Evolutionary conservation across 2,888 invertebrate genomes (phyloP).

Genomic region (Cotesia congregata): DNA sequence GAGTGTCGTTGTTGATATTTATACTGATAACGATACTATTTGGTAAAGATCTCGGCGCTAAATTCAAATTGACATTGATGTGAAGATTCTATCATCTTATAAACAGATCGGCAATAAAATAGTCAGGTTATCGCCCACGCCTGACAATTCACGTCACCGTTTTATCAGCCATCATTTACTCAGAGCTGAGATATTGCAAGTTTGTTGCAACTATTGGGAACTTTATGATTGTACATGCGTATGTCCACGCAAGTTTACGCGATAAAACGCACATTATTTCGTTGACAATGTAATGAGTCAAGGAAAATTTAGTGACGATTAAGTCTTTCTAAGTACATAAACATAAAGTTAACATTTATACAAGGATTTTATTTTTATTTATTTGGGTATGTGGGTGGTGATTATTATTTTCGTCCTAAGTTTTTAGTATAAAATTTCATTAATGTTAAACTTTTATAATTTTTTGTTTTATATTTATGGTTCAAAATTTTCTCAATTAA

Average conservation of each 20-base stretch:
- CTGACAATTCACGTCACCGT: constrained; percentile 19
- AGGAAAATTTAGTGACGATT: neutral
- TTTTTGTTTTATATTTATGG: too few relatives aligned
- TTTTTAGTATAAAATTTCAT: neutral
- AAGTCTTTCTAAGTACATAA: neutral
- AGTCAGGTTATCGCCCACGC: constrained; percentile 31
- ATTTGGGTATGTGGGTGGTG: neutral
- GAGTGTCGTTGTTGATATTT: neutral
- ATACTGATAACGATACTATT: neutral
- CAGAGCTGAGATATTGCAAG: neutral
- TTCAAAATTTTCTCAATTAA: too few relatives aligned
- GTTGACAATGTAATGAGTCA: neutral
- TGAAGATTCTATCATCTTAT: constrained; percentile 1
- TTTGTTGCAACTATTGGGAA: neutral
- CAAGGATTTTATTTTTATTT: neutral
- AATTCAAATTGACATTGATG: neutral
- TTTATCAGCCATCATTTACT: neutral
- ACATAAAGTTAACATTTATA: neutral
- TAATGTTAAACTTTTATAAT: too few relatives aligned
- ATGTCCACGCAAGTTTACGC: neutral
- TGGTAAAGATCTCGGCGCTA: neutral
- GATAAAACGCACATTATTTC: constrained; percentile 1
- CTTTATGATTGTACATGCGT: neutral
- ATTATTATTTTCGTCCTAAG: neutral
- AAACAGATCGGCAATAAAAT: constrained; percentile 21